These are phyloP conservation scores for Ormyrus nitidulus DNA, from an alignment of 2,888 invertebrate genomes.

Conservation along the genomic window DNA sequence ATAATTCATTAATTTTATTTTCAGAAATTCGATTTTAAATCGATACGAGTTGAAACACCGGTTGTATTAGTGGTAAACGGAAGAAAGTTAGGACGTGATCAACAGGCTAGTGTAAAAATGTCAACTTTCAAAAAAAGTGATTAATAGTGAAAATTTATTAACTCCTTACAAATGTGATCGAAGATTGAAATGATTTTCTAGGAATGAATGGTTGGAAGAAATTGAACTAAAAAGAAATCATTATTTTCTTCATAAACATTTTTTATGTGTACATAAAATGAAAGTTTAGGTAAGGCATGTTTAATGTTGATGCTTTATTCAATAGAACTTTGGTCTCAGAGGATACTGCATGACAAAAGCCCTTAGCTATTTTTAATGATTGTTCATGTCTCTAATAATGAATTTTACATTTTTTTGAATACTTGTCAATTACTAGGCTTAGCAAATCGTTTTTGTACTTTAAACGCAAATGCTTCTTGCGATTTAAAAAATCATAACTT, in stretches of 20 bases:
- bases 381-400: constrained; percentile 29
- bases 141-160: constrained; percentile 63
- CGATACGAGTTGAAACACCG: constrained; percentile 88
- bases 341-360: constrained; percentile 15
- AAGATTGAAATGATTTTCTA: not conserved
- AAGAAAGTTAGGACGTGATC: constrained; percentile 81
- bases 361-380: constrained; percentile 35
- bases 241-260: constrained; percentile 44
- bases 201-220: constrained; percentile 21
- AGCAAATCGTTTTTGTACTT: constrained; percentile 48
- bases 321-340: constrained; percentile 49
- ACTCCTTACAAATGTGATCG: constrained; percentile 2
- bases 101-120: constrained; percentile 81
- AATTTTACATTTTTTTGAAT: constrained; percentile 26
- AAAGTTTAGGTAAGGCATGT: constrained; percentile 39
- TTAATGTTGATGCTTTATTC: constrained; percentile 36
- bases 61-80: constrained; percentile 86
- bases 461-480: constrained; percentile 27
- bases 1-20: constrained; percentile 60
- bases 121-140: constrained; percentile 82
- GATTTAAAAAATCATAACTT: constrained; percentile 22
- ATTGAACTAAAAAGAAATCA: constrained; percentile 37
- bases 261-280: constrained; percentile 51
- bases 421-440: constrained; percentile 36
- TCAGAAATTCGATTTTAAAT: constrained; percentile 84